phyloP scores from a whole-genome alignment of 2,113 vertebrate species.

The Vombatus ursinus region DNA sequence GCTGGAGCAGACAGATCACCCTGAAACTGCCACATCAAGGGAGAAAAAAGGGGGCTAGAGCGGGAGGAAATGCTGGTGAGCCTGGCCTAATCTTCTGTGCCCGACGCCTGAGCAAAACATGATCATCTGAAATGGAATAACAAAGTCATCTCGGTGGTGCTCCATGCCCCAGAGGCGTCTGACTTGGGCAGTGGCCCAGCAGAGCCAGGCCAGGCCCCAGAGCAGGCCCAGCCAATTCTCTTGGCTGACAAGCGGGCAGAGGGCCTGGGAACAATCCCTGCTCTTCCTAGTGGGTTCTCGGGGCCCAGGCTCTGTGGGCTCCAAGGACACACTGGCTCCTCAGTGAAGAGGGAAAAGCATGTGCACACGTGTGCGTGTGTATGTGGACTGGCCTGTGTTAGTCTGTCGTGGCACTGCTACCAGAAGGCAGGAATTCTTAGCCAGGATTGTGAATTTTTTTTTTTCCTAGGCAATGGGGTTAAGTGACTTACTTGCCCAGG shows the following conservation, averaged over 20 bases:
- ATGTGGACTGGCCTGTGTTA: not conserved
- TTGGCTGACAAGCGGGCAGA: not conserved
- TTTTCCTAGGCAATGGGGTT: too few species aligned
- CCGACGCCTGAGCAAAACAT: not conserved
- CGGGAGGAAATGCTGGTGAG: not conserved
- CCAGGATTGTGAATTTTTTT: not conserved
- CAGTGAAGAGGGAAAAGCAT: not conserved
- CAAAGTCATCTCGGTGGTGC: not conserved
- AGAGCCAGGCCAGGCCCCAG: not conserved
- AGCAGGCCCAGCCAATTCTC: not conserved
- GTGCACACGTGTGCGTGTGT: not conserved
- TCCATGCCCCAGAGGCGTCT: constrained; percentile 57
- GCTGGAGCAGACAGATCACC: not conserved
- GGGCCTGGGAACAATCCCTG: not conserved
- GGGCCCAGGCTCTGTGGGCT: not conserved
- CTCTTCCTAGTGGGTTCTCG: not conserved
- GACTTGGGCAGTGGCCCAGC: constrained; percentile 46
- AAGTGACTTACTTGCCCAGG: too few species aligned
- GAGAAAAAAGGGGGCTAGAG: not conserved
- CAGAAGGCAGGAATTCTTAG: not conserved
- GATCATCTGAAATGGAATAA: not conserved
- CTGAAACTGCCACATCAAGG: not conserved
- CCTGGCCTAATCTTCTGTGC: not conserved
- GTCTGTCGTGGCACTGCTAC: not conserved
- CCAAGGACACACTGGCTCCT: not conserved